These are phyloP conservation scores for Vidua macroura DNA, from an alignment of 2,113 vertebrate species.

Conservation along the genomic window DNA sequence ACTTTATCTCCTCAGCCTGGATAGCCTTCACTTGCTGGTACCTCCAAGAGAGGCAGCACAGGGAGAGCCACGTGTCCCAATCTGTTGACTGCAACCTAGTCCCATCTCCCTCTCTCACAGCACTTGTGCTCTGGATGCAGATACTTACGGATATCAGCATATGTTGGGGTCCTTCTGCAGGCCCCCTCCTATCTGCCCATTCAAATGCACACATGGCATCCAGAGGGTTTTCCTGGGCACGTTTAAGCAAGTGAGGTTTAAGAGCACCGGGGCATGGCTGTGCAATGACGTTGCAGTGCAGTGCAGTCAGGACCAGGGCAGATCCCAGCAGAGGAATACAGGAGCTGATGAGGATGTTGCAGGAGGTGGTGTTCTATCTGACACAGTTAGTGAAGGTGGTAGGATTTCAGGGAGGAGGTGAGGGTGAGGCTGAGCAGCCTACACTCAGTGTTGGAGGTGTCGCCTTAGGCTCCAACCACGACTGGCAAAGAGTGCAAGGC, in stretches of 20 bases:
- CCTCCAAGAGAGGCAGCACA: fast-evolving
- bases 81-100: background rate
- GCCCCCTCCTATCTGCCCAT: background rate
- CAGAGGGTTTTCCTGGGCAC: background rate
- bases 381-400: background rate
- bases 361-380: background rate
- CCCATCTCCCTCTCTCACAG: background rate
- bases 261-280: background rate
- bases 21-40: fast-evolving
- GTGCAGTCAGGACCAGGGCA: fast-evolving
- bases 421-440: background rate
- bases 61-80: background rate
- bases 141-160: fast-evolving
- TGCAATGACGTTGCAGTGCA: fast-evolving
- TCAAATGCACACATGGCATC: fast-evolving
- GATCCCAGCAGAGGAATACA: background rate
- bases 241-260: background rate
- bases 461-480: background rate
- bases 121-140: fast-evolving
- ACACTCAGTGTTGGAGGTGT: background rate
- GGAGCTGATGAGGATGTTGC: background rate
- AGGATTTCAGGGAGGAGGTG: background rate
- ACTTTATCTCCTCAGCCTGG: background rate
- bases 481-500: background rate
- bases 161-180: background rate